phyloP scores from a whole-genome alignment of 2,888 invertebrate species.

The Leptinotarsa juncta region DNA sequence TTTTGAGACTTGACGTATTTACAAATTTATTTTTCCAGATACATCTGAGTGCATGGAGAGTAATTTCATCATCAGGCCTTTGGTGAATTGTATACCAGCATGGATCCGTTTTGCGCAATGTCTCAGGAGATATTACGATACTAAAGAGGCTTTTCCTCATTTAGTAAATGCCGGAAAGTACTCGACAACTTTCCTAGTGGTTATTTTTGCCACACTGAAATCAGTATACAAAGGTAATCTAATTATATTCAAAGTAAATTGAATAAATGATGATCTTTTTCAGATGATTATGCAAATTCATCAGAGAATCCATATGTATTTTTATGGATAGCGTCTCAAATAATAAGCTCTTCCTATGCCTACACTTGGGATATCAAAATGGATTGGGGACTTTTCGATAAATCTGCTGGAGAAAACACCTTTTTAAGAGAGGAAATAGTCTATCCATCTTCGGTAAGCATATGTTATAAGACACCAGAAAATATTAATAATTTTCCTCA shows the following conservation, averaged over 20 bases:
- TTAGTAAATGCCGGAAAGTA: conserved; percentile 87
- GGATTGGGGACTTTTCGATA: conserved; percentile 89
- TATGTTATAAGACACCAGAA: neutral
- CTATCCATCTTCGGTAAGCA: conserved; percentile 77
- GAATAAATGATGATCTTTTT: neutral
- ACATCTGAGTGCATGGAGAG: conserved; percentile 67
- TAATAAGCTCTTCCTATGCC: conserved; percentile 82
- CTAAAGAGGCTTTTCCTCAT: conserved; percentile 83
- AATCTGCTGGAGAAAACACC: conserved; percentile 79
- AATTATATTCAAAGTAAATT: neutral
- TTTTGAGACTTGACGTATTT: no score
- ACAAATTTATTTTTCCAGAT: conserved; percentile 59
- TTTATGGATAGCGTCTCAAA: conserved; percentile 76
- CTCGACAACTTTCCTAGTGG: conserved; percentile 79
- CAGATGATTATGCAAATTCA: conserved; percentile 66
- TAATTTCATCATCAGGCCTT: conserved; percentile 69
- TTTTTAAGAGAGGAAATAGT: conserved; percentile 84
- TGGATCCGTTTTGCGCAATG: conserved; percentile 90
- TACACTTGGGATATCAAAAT: conserved; percentile 90
- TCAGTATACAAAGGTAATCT: conserved; percentile 59
- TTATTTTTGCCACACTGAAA: conserved; percentile 69
- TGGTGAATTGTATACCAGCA: conserved; percentile 84
- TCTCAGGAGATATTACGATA: conserved; percentile 83
- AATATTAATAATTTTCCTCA: no score
- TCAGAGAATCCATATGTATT: conserved; percentile 76